Percentiles rank a stretch among this genome's conserved stretches.
Conservation (phyloP, 2,888 invertebrate species). For the Phragmatobia fuliginosa region DNA sequence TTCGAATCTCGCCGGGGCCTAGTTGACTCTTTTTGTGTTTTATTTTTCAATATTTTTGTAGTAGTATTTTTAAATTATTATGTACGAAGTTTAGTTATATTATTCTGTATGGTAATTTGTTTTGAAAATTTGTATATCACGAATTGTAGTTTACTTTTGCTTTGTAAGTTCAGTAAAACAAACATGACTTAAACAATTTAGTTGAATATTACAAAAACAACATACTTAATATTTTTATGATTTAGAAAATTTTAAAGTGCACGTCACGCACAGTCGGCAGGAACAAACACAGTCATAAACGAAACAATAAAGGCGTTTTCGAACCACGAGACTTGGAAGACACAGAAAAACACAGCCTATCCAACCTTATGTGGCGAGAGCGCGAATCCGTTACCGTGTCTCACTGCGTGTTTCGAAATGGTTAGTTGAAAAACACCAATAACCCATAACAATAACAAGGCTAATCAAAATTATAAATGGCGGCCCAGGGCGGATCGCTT, state of each 20-base stretch:
- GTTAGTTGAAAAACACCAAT: slow-evolving; percentile 57
- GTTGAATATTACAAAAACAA: slow-evolving; percentile 41
- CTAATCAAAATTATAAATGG: slow-evolving; percentile 82
- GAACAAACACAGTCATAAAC: slow-evolving; percentile 67
- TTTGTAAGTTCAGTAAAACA: not conserved
- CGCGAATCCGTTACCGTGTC: slow-evolving; percentile 36
- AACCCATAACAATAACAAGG: slow-evolving; percentile 77
- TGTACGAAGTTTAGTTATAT: not conserved
- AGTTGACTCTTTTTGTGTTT: slow-evolving; percentile 8
- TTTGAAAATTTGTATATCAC: not conserved
- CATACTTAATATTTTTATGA: slow-evolving; percentile 46
- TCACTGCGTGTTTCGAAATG: slow-evolving; percentile 46
- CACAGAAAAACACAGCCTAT: slow-evolving; percentile 42
- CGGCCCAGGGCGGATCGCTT: slow-evolving; percentile 73
- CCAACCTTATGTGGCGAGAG: slow-evolving; percentile 12
- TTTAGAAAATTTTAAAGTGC: slow-evolving; percentile 50
- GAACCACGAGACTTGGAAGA: slow-evolving; percentile 36
- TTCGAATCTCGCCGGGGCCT: slow-evolving; percentile 72
- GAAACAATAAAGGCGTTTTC: slow-evolving; percentile 62
- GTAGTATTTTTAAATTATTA: too few relatives aligned
- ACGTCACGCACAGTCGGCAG: slow-evolving; percentile 65
- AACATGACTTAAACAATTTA: not conserved
- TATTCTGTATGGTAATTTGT: not conserved
- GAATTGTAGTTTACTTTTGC: not conserved
- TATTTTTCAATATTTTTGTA: not conserved